A percentile compares a stretch with the other conserved stretches of the same genome.
Conservation (phyloP, 2,113 vertebrate genomes). For the Crotalus helleri region DNA sequence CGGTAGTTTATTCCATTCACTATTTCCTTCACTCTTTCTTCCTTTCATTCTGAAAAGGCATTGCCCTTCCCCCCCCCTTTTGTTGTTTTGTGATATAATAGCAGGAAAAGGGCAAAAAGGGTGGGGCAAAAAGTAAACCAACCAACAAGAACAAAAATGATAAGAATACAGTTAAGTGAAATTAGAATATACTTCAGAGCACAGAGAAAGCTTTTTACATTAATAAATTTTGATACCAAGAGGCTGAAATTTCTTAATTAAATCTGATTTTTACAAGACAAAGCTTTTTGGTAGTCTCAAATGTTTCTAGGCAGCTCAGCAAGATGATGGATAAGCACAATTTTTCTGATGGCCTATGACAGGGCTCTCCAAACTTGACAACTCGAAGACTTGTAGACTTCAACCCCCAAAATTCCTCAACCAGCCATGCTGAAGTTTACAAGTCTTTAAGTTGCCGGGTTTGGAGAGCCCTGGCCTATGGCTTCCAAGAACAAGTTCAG, state of each 20-base stretch:
- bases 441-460: background rate
- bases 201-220: background rate
- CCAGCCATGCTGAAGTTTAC: background rate
- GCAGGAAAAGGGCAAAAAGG: background rate
- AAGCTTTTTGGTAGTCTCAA: background rate
- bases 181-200: background rate
- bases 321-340: background rate
- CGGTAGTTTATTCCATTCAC: background rate
- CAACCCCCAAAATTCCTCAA: background rate
- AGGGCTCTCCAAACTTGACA: background rate
- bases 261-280: fast-evolving
- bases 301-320: background rate
- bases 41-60: background rate
- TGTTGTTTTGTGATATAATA: conserved; percentile 11
- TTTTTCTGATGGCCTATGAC: background rate
- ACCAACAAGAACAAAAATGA: background rate
- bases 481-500: background rate
- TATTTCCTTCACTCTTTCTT: background rate
- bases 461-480: background rate
- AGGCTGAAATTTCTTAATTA: background rate
- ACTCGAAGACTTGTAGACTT: background rate
- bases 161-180: background rate
- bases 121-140: background rate
- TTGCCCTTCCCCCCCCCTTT: background rate
- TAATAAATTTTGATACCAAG: background rate